phyloP scores from a whole-genome alignment of 2,797 vertebrate species.

The Eurystomus glaucurus region DNA sequence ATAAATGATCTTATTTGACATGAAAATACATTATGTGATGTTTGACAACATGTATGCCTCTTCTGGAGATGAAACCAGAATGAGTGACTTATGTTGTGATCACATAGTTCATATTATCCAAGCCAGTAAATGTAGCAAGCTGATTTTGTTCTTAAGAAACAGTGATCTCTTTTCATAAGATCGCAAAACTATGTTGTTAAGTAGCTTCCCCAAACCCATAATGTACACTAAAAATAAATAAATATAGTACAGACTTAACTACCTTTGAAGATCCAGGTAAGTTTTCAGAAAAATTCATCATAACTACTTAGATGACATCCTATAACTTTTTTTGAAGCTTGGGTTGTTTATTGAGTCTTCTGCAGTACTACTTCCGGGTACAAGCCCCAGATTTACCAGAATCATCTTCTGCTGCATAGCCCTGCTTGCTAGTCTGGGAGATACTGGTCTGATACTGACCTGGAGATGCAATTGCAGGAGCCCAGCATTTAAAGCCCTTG shows the following conservation, averaged over 20 bases:
- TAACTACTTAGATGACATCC: neutral
- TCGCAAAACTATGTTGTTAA: neutral
- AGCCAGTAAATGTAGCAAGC: neutral
- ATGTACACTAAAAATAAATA: neutral
- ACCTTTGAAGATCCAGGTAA: neutral
- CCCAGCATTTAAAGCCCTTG: neutral
- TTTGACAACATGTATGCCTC: neutral
- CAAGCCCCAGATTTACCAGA: neutral
- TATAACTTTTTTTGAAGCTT: neutral
- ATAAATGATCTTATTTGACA: neutral
- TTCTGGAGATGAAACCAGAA: neutral
- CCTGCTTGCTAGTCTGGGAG: neutral
- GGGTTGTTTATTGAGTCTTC: neutral
- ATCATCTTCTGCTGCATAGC: rapidly evolving
- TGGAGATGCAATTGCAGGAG: neutral
- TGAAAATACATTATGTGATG: neutral
- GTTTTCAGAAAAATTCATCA: neutral
- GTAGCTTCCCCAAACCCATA: neutral
- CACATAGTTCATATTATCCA: neutral
- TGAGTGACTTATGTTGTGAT: neutral
- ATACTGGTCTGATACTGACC: neutral
- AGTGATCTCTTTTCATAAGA: neutral
- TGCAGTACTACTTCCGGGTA: neutral
- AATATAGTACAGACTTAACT: neutral
- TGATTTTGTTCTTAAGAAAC: neutral